A percentile compares a stretch with the other conserved stretches of the same genome.
Evolutionary conservation across 2,113 vertebrate genomes (phyloP).

Genomic region (Erythrocercus mccallii): DNA sequence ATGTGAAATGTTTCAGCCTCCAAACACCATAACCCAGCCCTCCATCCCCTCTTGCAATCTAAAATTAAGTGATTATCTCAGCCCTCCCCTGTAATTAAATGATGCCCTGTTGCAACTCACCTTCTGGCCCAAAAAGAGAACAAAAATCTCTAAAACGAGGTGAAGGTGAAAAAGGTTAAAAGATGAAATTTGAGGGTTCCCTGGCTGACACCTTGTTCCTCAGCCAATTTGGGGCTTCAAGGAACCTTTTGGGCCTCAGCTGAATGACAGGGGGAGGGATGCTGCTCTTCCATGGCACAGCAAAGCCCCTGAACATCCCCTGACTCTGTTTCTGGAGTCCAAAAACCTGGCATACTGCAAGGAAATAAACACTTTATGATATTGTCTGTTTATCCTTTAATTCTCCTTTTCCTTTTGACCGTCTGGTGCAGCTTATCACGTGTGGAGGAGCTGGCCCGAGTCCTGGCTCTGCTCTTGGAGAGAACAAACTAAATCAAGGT

Average conservation of each 20-base stretch:
- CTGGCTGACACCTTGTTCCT: not conserved
- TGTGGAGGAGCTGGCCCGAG: not conserved
- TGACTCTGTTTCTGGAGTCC: not conserved
- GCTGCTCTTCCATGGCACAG: not conserved
- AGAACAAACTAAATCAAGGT: not conserved
- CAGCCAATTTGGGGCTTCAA: accelerated
- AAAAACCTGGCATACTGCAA: accelerated
- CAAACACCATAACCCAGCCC: not conserved
- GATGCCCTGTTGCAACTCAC: not conserved
- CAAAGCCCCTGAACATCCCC: not conserved
- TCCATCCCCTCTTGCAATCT: not conserved
- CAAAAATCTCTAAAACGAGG: not conserved
- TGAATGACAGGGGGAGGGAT: not conserved
- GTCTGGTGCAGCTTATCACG: accelerated
- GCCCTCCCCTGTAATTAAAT: not conserved
- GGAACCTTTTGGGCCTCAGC: not conserved
- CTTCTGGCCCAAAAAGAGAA: not conserved
- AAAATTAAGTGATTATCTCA: not conserved
- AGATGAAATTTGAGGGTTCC: not conserved
- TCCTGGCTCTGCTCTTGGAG: not conserved
- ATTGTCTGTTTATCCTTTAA: not conserved
- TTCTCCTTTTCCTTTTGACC: not conserved
- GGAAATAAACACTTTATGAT: not conserved
- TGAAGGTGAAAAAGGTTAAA: not conserved
- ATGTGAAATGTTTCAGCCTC: not conserved